Percentiles rank a stretch among this genome's conserved stretches.
Conservation (phyloP, 2,113 vertebrate genomes). For the Rhinoderma darwinii region DNA sequence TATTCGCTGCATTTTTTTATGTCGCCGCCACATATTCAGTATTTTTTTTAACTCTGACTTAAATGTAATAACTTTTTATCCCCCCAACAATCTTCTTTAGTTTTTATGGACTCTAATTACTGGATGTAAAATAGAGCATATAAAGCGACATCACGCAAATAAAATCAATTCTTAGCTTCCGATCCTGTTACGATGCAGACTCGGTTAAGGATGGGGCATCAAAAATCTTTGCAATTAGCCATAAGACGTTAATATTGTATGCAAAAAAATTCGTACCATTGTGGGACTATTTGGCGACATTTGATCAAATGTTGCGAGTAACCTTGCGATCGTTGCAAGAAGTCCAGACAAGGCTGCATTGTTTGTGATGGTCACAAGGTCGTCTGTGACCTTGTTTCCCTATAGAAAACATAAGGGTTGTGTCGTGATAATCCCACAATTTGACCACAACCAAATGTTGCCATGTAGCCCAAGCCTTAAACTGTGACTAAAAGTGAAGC, state of each 20-base stretch:
- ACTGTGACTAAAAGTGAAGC: too few relatives aligned
- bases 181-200: neutral
- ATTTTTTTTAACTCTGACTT: slow-evolving; percentile 8
- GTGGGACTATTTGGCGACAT: neutral
- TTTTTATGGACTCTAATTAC: slow-evolving; percentile 14
- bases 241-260: neutral
- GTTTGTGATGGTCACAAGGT: too few relatives aligned
- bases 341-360: too few relatives aligned
- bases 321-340: too few relatives aligned
- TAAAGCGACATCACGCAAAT: neutral
- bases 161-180: neutral
- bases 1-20: slow-evolving; percentile 3
- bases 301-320: too few relatives aligned
- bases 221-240: neutral
- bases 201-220: neutral
- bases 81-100: neutral
- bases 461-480: too few relatives aligned
- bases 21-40: slow-evolving; percentile 1
- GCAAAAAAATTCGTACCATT: neutral
- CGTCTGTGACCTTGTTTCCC: neutral
- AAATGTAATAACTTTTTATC: slow-evolving; percentile 30
- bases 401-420: too few relatives aligned
- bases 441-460: too few relatives aligned
- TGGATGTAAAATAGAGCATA: neutral
- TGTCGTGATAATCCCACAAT: too few relatives aligned